Evolutionary conservation across 2,888 invertebrate species (phyloP).

Genomic region (Hoplodrina ambigua): DNA sequence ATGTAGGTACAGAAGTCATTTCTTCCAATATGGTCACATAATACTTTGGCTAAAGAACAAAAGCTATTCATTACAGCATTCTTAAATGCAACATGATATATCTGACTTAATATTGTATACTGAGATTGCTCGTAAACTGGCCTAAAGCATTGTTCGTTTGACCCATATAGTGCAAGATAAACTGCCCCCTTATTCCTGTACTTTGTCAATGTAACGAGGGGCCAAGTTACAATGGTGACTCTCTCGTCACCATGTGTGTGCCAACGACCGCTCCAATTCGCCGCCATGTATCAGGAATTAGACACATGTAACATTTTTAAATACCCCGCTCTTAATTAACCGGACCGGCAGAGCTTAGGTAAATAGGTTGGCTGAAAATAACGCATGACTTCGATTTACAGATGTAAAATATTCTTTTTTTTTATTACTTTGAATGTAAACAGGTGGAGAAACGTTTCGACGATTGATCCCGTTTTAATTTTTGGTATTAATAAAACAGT

Average conservation of each 20-base stretch:
- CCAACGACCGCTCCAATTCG: constrained; percentile 77
- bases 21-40: constrained; percentile 34
- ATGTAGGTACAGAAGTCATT: constrained; percentile 28
- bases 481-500: constrained; percentile 36
- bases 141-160: constrained; percentile 55
- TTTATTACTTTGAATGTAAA: constrained; percentile 52
- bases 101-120: constrained; percentile 55
- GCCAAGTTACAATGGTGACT: constrained; percentile 51
- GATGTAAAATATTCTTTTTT: constrained; percentile 40
- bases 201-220: constrained; percentile 53
- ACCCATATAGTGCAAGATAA: constrained; percentile 55
- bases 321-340: constrained; percentile 73
- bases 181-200: constrained; percentile 56
- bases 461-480: constrained; percentile 54
- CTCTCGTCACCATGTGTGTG: constrained; percentile 57
- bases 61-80: constrained; percentile 49
- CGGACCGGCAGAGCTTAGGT: constrained; percentile 65
- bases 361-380: constrained; percentile 75
- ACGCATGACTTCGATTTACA: constrained; percentile 56
- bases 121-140: constrained; percentile 57
- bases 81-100: constrained; percentile 58
- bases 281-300: constrained; percentile 66
- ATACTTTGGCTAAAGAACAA: constrained; percentile 45
- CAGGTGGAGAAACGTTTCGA: constrained; percentile 31
- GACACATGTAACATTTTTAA: constrained; percentile 74